phyloP scores from a whole-genome alignment of 2,113 vertebrate genomes.

The Sterrhoptilus dennistouni region DNA sequence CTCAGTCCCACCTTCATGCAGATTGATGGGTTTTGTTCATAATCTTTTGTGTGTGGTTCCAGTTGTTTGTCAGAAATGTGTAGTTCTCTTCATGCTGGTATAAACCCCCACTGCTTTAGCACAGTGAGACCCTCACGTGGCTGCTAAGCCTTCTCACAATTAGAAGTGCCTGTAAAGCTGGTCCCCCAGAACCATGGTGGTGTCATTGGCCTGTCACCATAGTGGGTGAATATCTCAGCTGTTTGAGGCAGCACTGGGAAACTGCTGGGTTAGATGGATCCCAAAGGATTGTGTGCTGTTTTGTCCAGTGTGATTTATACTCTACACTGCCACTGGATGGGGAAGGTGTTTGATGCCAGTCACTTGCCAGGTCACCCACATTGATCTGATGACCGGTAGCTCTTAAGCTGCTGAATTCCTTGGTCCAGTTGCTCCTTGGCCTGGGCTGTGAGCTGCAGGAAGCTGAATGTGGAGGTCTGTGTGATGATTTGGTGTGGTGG shows the following conservation, averaged over 20 bases:
- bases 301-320: not conserved
- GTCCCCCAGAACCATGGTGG: not conserved
- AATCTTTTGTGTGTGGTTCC: not conserved
- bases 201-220: not conserved
- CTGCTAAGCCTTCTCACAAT: not conserved
- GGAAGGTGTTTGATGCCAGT: not conserved
- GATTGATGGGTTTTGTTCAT: not conserved
- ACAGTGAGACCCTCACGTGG: not conserved
- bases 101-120: not conserved
- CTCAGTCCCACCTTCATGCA: not conserved
- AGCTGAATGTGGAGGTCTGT: not conserved
- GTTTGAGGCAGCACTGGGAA: not conserved
- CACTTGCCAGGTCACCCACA: not conserved
- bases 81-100: not conserved
- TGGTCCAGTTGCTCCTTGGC: not conserved
- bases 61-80: not conserved
- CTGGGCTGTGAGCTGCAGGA: not conserved
- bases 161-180: not conserved
- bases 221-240: not conserved
- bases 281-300: not conserved
- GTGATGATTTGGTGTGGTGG: not conserved
- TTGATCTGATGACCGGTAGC: not conserved
- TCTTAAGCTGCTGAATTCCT: not conserved
- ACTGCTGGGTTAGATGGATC: not conserved
- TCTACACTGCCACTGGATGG: fast-evolving